A percentile compares a stretch with the other conserved stretches of the same genome.
Evolutionary conservation across 2,888 invertebrate genomes (phyloP).

Genomic region (Drosophila acutilabella): DNA sequence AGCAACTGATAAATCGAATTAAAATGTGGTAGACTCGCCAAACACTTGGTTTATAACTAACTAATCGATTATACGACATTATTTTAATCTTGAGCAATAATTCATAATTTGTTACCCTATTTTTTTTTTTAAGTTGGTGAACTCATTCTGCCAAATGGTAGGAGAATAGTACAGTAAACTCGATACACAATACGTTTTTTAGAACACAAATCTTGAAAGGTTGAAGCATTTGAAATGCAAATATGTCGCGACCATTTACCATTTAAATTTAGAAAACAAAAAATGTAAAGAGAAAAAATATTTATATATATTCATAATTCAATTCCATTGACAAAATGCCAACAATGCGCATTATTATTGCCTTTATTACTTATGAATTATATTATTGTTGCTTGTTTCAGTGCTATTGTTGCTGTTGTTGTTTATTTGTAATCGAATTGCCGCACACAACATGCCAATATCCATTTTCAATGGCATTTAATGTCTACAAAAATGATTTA

Average conservation of each 20-base stretch:
- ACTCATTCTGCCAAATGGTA: background rate
- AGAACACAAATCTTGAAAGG: background rate
- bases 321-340: constrained; percentile 55
- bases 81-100: background rate
- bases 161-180: background rate
- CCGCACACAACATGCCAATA: constrained; percentile 66
- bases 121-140: background rate
- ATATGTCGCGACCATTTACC: constrained; percentile 13
- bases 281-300: constrained; percentile 9
- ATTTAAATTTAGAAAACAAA: constrained; percentile 1
- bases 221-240: constrained; percentile 19
- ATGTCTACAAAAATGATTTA: constrained; percentile 17
- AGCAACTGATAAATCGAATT: constrained; percentile 6
- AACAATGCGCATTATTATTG: constrained; percentile 43
- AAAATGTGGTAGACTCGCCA: constrained; percentile 2
- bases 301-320: constrained; percentile 39
- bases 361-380: constrained; percentile 36
- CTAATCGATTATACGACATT: background rate
- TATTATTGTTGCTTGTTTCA: constrained; percentile 15
- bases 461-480: constrained; percentile 67
- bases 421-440: constrained; percentile 62
- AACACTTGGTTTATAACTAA: background rate
- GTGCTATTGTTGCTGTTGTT: constrained; percentile 14
- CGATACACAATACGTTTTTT: background rate
- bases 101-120: background rate